Evolutionary conservation across 2,888 invertebrate species (phyloP), one percentile per base, ranked within the genome.

Genomic region (Heteromyza rotundicornis): DNA sequence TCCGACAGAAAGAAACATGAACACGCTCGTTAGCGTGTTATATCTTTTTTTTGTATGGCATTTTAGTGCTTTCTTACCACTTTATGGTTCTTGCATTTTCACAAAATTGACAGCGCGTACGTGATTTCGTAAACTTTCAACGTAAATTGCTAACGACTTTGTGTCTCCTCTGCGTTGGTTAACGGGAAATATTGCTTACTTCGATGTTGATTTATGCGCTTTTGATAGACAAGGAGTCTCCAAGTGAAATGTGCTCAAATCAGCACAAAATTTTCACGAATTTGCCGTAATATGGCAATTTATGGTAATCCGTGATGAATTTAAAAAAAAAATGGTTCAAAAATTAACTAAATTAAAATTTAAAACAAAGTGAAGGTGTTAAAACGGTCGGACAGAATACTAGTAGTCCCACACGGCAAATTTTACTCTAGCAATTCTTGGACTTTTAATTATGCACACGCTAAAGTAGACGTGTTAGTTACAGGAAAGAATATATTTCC

Each of bases 21-120:
- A 64, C 64, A 64, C 64, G 64, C 60, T 62, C 61, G 59, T 61
- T 59, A 58, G 49, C 47, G 27, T 57, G 52, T 47, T 51, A 27
- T 49, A 51, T 58, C 47, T 55, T 27, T 22, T 32, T 62, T 47
- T 5, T 16, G n/a, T n/a, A n/a, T n/a, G 50, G 23, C 52, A 24
- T 36, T 51, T 40, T 44, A n/a, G 19, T 23, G 22, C 44, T 56
- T 22, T 44, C 24, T 49, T 35, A 32, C 19, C 49, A 27, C 49
- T 59, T 57, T 56, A 60, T 58, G 55, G 59, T 50, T 51, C 36
- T 66, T 55, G 52, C 60, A 60, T 63, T 54, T 61, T 52, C 47
- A n/a, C n/a, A 57, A 59, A 64, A 68, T 67, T 69, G 69, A 70
- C 69, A 68, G 60, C 59, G n/a, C n/a, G 66, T 70, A 70, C 69